These are phyloP conservation scores for Diabrotica balteata DNA, from an alignment of 2,888 invertebrate species.

Conservation along the genomic window DNA sequence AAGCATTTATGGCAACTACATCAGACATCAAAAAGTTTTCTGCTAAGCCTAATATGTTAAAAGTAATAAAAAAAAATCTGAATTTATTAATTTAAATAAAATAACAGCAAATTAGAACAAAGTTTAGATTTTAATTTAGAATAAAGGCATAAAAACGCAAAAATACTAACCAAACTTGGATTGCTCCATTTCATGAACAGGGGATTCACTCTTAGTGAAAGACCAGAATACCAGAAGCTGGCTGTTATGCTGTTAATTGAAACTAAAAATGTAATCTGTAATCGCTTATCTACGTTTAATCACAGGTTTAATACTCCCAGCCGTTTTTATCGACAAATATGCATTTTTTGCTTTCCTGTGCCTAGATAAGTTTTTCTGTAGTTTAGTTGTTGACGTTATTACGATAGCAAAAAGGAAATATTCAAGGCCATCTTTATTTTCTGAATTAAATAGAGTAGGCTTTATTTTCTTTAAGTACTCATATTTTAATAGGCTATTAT, in stretches of 20 bases:
- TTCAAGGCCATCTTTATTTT: background rate
- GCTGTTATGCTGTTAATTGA: background rate
- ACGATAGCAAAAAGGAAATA: background rate
- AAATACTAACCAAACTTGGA: slow-evolving; percentile 11
- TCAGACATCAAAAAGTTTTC: background rate
- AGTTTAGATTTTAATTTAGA: background rate
- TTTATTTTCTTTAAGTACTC: no score
- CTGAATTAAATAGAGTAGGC: background rate
- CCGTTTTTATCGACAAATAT: slow-evolving; percentile 14
- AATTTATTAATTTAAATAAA: background rate
- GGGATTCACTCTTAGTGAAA: slow-evolving; percentile 21
- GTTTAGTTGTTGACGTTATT: background rate
- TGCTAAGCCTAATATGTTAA: background rate
- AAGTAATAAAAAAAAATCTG: background rate
- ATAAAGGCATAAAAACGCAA: background rate
- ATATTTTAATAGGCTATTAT: no score
- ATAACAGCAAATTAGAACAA: background rate
- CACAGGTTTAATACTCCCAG: slow-evolving; percentile 18
- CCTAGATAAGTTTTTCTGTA: background rate
- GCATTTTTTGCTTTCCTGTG: background rate
- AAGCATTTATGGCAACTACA: no score
- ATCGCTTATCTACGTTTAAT: background rate
- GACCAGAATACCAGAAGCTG: background rate
- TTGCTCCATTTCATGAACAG: slow-evolving; percentile 11
- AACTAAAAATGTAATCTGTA: slow-evolving; percentile 1